Conservation (phyloP, 2,113 vertebrate species). For the Amblyornis subalaris region DNA sequence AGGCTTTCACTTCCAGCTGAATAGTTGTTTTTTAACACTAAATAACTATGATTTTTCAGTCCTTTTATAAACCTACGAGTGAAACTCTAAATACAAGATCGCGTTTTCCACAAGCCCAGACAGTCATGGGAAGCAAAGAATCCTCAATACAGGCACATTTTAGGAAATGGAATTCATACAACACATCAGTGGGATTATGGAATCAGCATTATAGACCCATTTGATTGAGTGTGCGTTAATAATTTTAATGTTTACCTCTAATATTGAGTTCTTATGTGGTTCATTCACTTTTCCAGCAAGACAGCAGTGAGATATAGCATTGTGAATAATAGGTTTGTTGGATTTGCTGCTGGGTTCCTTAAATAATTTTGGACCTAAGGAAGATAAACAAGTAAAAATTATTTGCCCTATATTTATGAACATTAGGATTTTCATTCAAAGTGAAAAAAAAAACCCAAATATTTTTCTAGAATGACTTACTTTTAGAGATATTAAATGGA, state of each 20-base stretch:
- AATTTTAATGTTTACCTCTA: slow-evolving; percentile 77
- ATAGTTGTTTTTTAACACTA: rapidly evolving
- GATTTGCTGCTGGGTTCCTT: slow-evolving; percentile 96
- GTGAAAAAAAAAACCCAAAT: rapidly evolving
- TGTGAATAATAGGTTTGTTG: slow-evolving; percentile 94
- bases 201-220: not conserved
- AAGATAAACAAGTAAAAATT: not conserved
- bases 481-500: not conserved
- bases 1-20: not conserved
- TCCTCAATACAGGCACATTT: rapidly evolving
- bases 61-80: not conserved
- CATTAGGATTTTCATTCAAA: not conserved
- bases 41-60: not conserved
- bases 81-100: not conserved
- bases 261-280: slow-evolving; percentile 84
- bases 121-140: not conserved
- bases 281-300: slow-evolving; percentile 95
- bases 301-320: slow-evolving; percentile 93
- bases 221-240: not conserved
- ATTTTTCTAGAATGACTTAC: not conserved
- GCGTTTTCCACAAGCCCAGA: not conserved
- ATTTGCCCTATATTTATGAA: not conserved
- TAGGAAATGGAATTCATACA: not conserved
- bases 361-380: slow-evolving; percentile 89
- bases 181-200: not conserved